phyloP scores from a whole-genome alignment of 2,888 invertebrate genomes.

The Polydrusus pterygomalis region DNA sequence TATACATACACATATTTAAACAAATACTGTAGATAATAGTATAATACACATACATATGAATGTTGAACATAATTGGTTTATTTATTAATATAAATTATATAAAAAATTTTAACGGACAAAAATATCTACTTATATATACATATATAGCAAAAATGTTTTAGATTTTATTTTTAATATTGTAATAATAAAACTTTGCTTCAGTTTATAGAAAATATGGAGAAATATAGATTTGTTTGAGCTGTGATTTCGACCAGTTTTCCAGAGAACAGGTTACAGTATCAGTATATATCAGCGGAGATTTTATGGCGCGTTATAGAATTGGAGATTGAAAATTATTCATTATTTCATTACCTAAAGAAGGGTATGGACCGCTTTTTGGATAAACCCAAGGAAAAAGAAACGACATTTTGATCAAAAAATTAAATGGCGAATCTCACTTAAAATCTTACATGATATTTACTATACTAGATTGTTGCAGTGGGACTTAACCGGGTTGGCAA shows the following conservation, averaged over 20 bases:
- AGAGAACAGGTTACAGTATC: neutral
- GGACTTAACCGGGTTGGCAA: too few species aligned
- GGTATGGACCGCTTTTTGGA: too few species aligned
- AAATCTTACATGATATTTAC: too few species aligned
- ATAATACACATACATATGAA: conserved; percentile 39
- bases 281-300: neutral
- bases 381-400: too few species aligned
- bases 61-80: conserved; percentile 38
- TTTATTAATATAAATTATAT: conserved; percentile 44
- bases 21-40: conserved; percentile 41
- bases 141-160: neutral
- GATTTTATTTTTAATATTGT: conserved; percentile 9
- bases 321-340: too few species aligned
- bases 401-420: too few species aligned
- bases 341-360: too few species aligned
- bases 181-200: neutral
- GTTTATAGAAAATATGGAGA: neutral
- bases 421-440: too few species aligned
- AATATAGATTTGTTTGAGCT: conserved; percentile 14
- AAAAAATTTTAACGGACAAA: conserved; percentile 26
- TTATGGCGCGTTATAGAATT: neutral
- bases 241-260: conserved; percentile 11
- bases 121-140: conserved; percentile 9
- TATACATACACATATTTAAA: conserved; percentile 29
- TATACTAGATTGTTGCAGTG: too few species aligned